Conservation (phyloP, 2,888 invertebrate genomes). For the Meiosimyza decipiens region DNA sequence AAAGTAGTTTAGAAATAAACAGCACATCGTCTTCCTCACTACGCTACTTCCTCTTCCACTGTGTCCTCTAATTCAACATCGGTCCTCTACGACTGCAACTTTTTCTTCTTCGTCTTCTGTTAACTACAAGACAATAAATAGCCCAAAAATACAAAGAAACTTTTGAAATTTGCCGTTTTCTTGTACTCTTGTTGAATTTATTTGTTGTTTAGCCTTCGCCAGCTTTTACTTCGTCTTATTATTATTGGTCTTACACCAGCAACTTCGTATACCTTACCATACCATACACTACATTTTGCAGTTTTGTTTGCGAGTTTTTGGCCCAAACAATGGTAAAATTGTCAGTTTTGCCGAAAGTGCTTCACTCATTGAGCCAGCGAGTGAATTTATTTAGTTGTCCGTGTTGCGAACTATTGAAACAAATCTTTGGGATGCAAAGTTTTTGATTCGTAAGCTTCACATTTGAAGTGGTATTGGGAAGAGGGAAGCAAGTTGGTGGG, state of each 20-base stretch:
- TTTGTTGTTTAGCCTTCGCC: conserved; percentile 29
- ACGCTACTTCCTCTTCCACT: not conserved
- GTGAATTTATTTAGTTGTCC: conserved; percentile 16
- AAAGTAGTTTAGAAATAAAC: conserved; percentile 32
- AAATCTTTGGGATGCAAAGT: conserved; percentile 34
- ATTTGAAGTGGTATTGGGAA: not conserved
- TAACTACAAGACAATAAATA: conserved; percentile 40
- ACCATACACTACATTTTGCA: too few species aligned
- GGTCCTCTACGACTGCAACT: conserved; percentile 2
- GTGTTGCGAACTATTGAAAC: conserved; percentile 33
- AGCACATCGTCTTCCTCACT: not conserved
- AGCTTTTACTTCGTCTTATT: too few species aligned
- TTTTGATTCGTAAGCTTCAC: conserved; percentile 15
- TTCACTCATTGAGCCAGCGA: conserved; percentile 2
- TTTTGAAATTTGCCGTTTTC: conserved; percentile 37
- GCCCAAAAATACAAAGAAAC: conserved; percentile 36
- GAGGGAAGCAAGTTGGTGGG: not conserved
- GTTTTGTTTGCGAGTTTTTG: conserved; percentile 15
- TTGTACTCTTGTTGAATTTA: conserved; percentile 29
- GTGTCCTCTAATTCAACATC: conserved; percentile 23
- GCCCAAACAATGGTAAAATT: conserved; percentile 12
- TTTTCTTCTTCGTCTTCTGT: conserved; percentile 22
- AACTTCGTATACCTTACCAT: too few species aligned
- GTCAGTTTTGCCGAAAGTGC: conserved; percentile 5
- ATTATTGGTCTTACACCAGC: too few species aligned